Evolutionary conservation across 1,140 invertebrate genomes (phyloP), one percentile per base, ranked within the genome.

Genomic region (Papilio machaon): DNA sequence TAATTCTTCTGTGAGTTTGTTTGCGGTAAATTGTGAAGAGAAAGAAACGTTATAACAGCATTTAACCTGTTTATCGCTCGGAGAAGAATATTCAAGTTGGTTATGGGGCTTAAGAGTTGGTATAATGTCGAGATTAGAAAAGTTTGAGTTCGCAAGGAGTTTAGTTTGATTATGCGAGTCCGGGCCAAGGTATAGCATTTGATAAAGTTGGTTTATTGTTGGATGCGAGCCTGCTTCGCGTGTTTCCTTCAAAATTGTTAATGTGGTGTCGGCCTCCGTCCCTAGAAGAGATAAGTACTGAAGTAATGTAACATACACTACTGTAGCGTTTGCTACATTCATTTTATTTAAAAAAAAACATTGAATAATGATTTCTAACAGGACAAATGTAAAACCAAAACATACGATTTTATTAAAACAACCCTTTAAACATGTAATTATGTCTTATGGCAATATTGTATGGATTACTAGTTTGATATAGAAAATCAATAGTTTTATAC

Each of bases 141-240:
- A 54, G 73, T 80, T 64, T 67, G 67, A 77, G 38, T 80, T 82
- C 54, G 80, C 82, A 58, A 70, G 73, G 73, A 85, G 81, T 87
- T 84, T 81, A 79, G 82, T 87, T 82, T 86, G 84, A 84, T 87
- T 90, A 84, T 88, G 80, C 81, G 84, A 83, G 67, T 85, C 85
- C 52, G 85, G 75, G 79, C 82, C 88, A 19, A 88, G 85, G 83
- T 92, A 88, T 54, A 94, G 87, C 89, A 93, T 93, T 89, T 93
- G 88, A 83, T 92, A 94, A 73, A 93, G 83, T 86, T 89, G 91
- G 83, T 92, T 94, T 67, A 93, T 84, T 43, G 89, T 94, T 19
- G 92, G 91, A 43, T 85, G 86, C n/a, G 89, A 81, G 35, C 77
- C 82, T 81, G 84, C 78, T 81, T 88, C 84, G 74, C 84, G 82